These are phyloP conservation scores for Rousettus madagascariensis DNA, from an alignment of 2,797 vertebrate species.

Conservation along the genomic window DNA sequence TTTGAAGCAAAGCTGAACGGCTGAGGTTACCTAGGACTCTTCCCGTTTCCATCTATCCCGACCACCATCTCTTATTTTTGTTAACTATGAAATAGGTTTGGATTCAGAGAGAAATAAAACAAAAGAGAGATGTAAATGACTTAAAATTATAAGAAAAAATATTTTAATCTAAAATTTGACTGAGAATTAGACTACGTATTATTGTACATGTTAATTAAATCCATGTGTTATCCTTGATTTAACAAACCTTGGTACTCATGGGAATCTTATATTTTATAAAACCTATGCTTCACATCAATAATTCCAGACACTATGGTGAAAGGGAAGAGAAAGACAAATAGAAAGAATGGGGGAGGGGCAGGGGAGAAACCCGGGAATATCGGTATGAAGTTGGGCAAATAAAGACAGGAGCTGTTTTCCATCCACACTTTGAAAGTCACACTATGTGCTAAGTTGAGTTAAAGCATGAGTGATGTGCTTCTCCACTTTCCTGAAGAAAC, in stretches of 20 bases:
- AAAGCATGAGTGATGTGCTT: neutral
- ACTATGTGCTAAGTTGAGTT: neutral
- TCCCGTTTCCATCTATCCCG: neutral
- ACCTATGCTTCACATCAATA: neutral
- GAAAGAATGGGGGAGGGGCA: neutral
- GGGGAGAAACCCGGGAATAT: neutral
- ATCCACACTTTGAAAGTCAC: neutral
- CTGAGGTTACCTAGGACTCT: neutral
- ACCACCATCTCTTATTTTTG: neutral
- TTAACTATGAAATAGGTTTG: neutral
- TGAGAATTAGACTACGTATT: neutral
- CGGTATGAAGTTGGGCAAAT: neutral
- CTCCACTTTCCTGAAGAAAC: slow-evolving; percentile 50
- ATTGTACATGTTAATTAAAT: neutral
- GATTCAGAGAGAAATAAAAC: neutral
- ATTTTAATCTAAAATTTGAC: neutral
- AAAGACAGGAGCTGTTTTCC: neutral
- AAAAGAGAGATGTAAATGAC: neutral
- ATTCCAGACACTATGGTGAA: neutral
- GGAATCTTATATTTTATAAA: neutral
- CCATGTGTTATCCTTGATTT: neutral
- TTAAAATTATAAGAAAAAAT: neutral
- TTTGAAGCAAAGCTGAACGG: neutral
- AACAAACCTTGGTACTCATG: neutral
- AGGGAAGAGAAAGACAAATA: neutral